Evolutionary conservation across 2,888 invertebrate species (phyloP).

Genomic region (Hypomecis punctinalis): DNA sequence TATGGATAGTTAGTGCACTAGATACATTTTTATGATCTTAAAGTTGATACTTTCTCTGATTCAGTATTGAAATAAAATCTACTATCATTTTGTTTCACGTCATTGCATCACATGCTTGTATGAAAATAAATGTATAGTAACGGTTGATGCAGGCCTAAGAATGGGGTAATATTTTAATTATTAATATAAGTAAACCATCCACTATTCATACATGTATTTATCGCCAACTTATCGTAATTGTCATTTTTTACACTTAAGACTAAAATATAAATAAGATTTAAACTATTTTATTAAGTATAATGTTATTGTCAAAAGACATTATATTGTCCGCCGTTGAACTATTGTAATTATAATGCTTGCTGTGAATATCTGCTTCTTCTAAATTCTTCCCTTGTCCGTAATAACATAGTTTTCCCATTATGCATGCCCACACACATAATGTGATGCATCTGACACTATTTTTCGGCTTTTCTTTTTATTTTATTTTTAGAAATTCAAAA

Average conservation of each 20-base stretch:
- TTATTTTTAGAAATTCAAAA: too few species aligned
- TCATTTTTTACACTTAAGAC: not conserved
- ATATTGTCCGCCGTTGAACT: conserved; percentile 21
- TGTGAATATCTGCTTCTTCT: conserved; percentile 12
- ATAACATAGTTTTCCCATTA: not conserved
- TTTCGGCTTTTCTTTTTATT: too few species aligned
- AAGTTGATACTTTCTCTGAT: too few species aligned
- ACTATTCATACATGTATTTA: not conserved
- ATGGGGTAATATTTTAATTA: not conserved
- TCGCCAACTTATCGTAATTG: conserved; percentile 3
- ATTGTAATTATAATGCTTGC: conserved; percentile 3
- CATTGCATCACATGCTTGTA: not conserved
- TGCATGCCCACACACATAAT: not conserved
- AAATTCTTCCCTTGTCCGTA: not conserved
- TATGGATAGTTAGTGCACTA: too few species aligned
- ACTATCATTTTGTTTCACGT: not conserved
- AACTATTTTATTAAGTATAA: conserved; percentile 2
- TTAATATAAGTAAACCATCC: not conserved
- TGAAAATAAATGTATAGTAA: not conserved
- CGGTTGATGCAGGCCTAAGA: conserved; percentile 21
- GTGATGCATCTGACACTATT: too few species aligned
- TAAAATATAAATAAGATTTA: conserved; percentile 10
- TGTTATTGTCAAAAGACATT: conserved; percentile 10
- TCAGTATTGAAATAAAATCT: not conserved
- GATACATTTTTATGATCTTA: too few species aligned